Base-by-base conservation (phyloP, 1,140 invertebrate genomes). In the Drosophila neocordata region DNA sequence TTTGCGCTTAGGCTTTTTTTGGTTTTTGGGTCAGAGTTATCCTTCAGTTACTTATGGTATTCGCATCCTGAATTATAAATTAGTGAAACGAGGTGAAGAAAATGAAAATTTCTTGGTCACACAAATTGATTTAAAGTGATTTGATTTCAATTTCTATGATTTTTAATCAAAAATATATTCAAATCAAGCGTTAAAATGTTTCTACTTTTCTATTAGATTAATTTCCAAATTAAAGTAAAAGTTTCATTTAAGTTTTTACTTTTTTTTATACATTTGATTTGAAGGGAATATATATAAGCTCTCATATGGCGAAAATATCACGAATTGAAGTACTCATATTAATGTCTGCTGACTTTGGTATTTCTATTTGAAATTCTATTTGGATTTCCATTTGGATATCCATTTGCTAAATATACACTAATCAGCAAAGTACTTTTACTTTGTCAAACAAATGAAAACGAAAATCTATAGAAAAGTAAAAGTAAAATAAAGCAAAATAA, bases 121-220 rank as follows among this genome's bases (percentile, higher is more conserved):
- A 15, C 66, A 81, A 87, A 87, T 87, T 85, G 78, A 87, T 79
- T 85, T 78, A 77, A 66, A 74, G 44, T 75, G 78, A 87, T 68
- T 85, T 87, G 74, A 82, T 87, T 85, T 81, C 55, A 78, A 31
- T 87, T 74, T 51, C 67, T 82, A 87, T 87, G 82, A 85, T 87
- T 87, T 65, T 48, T 44, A 64, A 41, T 87, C 63, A 85, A 31
- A 31, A 31, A 24, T 24, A 24, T 24, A 68, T 65, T 53, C 7
- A 55, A 56, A 51, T 44, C 63, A 35, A 48, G 24, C 65, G 15
- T 37, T 9, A 12, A 63, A 37, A 38, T 48, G 15, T 37, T 52
- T 41, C 4, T 60, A 34, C 4, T 24, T 0, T 24, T 24, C 22
- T 24, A 38, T 52, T 44, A 37, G 60, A 44, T 75, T 24, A 53